Evolutionary conservation across 1,140 invertebrate genomes (phyloP), one percentile per base, ranked within the genome.

Genomic region (Cydia pomonella): DNA sequence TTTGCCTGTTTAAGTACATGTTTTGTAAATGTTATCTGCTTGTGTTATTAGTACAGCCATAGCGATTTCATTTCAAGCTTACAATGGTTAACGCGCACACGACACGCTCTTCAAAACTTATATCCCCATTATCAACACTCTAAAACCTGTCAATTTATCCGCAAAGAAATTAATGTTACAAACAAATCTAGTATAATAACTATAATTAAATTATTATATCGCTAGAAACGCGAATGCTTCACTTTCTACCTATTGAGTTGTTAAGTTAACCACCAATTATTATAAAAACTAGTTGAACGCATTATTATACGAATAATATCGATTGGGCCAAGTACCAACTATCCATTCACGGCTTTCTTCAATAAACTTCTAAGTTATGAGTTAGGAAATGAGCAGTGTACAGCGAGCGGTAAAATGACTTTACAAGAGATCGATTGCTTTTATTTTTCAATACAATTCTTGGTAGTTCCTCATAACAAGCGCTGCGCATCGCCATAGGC

Each of bases 161-260:
- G 10, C 16, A 59, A 59, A 59, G 29, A 7, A 38, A 41, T 69
- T 69, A 38, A 38, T 13, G 29, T 38, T 69, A 66, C 64, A 69
- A 18, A 38, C 64, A 66, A 38, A 66, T 69, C 64, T 16, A 64
- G 62, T n/a, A 38, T 41, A 69, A 69, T 69, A 33, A 69, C 64
- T 69, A 38, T 69, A 33, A 41, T 69, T 69, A 69, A 69, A 33
- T 38, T 41, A 38, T 69, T n/a, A 69, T 6, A 41, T n/a, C 63
- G 63, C 64, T 27, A 6, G 16, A 50, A 50, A 50, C 47, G 16
- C 47, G 63, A 69, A 69, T 33, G 7, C 63, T 12, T 66, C 64
- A 69, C 64, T 69, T 69, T 69, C 64, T 69, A 69, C 27, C 64
- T 69, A 33, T 64, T 69, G 64, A 69, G 64, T 41, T 69, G 64